Percentiles rank a stretch among this genome's conserved stretches.
Conservation (phyloP, 2,888 invertebrate genomes). For the Hyposoter dolosus region DNA sequence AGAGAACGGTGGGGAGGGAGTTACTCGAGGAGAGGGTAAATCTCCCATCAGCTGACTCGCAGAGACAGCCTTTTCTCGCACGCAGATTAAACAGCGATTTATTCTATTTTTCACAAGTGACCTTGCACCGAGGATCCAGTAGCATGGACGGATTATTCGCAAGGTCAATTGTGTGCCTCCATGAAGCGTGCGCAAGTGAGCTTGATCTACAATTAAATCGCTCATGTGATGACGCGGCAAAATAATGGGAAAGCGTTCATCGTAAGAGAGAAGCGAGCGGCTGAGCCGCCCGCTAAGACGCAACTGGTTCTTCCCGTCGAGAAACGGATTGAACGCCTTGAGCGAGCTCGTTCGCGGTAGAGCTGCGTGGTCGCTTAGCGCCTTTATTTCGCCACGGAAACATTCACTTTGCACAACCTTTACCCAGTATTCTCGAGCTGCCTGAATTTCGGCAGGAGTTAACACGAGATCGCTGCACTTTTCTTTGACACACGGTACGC, state of each 20-base stretch:
- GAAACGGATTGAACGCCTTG: constrained; percentile 2
- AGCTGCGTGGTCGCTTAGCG: neutral
- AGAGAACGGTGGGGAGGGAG: constrained; percentile 15
- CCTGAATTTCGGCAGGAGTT: too few relatives aligned
- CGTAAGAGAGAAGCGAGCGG: constrained; percentile 36
- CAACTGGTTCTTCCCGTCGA: constrained; percentile 13
- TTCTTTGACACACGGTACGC: too few relatives aligned
- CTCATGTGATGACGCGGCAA: constrained; percentile 42
- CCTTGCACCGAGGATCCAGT: constrained; percentile 63
- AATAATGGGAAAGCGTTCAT: constrained; percentile 51
- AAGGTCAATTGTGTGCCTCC: constrained; percentile 53
- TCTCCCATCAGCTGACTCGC: constrained; percentile 41
- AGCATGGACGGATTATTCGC: constrained; percentile 18
- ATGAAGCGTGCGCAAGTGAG: constrained; percentile 50
- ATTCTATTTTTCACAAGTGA: constrained; percentile 29
- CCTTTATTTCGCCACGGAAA: neutral
- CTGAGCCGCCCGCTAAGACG: constrained; percentile 57
- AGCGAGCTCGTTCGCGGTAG: neutral
- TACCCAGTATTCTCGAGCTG: too few relatives aligned
- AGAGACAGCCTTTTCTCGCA: constrained; percentile 26
- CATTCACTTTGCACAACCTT: too few relatives aligned
- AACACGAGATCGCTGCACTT: too few relatives aligned
- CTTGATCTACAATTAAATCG: constrained; percentile 53
- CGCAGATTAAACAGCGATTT: constrained; percentile 65
- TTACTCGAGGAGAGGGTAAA: constrained; percentile 33